Evolutionary conservation across 2,888 invertebrate genomes (phyloP), one percentile per base, ranked within the genome.

Genomic region (Andricus quercusramuli): DNA sequence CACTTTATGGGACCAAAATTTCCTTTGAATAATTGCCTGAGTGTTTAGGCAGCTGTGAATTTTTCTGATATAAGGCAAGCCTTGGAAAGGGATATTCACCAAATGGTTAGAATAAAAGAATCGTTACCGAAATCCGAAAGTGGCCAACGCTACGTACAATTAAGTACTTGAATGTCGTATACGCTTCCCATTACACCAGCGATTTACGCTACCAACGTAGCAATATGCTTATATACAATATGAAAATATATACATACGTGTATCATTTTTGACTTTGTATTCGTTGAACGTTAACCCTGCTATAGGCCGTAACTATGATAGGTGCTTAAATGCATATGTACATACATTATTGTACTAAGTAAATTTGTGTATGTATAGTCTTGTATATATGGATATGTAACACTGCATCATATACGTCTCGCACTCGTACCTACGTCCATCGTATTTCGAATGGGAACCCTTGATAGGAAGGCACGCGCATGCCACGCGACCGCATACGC

Each of bases 401-500:
- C 65, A 76, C 80, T 77, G 77, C 78, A 78, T 79, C 83, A 80
- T 77, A 82, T 66, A 83, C 82, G 81, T 78, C 78, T 79, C 81
- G 64, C 41, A 77, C 66, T 79, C 81, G 32, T 76, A 79, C 66
- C 77, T 77, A 41, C 81, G 77, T 82, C 83, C 78, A 78, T 80
- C 79, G 77, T 77, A 79, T 84, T 83, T 80, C 66, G 82, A 81
- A 80, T 70, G 74, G 80, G 66, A 84, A 83, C 83, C 82, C 83
- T 79, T 77, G 80, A 80, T 77, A 78, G 82, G 82, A 82, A 81
- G 89, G 88, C 92, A 90, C 91, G 92, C 91, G 91, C 81, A 82
- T 83, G 90, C 86, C 91, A 91, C 90, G 88, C 88, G 89, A 88
- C 90, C 88, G 85, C 88, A 88, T 89, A 87, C 90, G 90, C 87